Base-by-base conservation (phyloP, 2,113 vertebrate genomes). In the Hydrolagus affinis region DNA sequence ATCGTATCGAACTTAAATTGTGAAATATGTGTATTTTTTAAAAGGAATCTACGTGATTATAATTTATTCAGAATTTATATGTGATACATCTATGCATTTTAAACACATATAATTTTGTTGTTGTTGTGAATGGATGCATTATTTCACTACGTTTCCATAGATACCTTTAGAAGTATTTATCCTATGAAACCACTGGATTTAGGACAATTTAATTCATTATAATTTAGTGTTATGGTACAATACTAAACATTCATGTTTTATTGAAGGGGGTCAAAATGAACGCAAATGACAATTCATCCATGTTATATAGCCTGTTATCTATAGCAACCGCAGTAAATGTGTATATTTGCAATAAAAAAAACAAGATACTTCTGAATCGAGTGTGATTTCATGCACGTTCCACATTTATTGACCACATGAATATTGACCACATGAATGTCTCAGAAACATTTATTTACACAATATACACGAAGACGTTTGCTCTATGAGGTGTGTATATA, bases 401-500 rank as follows among this genome's bases (percentile, higher is more conserved):
- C 66, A 14, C 25, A 83, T 83, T 83, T 83, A 83, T 83, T 83
- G 66, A 32, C 32, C 73, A 75, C 8, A 8, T 15, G 59, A 80
- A 25, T 83, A 83, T 83, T 83, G 66, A 32, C 32, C 73, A 75
- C 8, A 8, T 15, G 59, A 80, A 25, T n/a, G 8, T 83, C n/a
- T 78, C 60, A 68, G 3, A 83, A 83, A 83, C 78, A 83, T 21
- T 3, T 83, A 83, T 83, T 83, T 83, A 83, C 78, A 83, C 62
- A 66, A 32, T 83, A 64, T 83, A 83, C 62, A 83, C 25, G 44
- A 83, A 83, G 64, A 83, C 78, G 64, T 83, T 28, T 17, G 78
- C 60, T 21, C 28, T 83, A 83, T 83, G 78, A 83, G 78, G 78
- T 83, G n/a, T n/a, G n/a, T n/a, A n/a, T n/a, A n/a, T n/a, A n/a